Evolutionary conservation across 2,113 vertebrate genomes (phyloP).

Genomic region (Tamias sibiricus): DNA sequence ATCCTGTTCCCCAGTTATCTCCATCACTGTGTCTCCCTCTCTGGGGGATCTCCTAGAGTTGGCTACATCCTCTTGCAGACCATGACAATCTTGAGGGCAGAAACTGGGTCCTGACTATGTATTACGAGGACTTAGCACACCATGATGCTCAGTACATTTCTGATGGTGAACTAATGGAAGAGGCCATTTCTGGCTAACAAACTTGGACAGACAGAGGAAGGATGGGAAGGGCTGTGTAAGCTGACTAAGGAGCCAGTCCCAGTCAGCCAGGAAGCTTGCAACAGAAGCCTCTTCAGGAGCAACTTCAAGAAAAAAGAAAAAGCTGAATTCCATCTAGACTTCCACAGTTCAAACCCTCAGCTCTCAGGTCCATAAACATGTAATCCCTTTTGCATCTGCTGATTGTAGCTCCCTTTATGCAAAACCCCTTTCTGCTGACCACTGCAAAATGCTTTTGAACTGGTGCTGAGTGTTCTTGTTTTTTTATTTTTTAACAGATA

Average conservation of each 20-base stretch:
- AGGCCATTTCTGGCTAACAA: background rate
- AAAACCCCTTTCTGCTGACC: constrained; percentile 54
- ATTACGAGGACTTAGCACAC: background rate
- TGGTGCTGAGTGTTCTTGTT: background rate
- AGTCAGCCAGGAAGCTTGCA: background rate
- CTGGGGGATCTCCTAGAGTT: background rate
- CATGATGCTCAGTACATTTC: background rate
- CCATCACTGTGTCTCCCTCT: background rate
- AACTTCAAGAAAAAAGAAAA: background rate
- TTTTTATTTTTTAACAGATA: background rate
- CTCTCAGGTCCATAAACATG: background rate
- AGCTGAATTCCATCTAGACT: background rate
- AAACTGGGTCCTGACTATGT: background rate
- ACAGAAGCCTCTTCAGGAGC: background rate
- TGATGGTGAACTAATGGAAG: background rate
- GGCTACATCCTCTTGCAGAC: background rate
- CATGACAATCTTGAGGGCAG: background rate
- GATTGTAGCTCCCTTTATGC: background rate
- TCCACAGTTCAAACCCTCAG: background rate
- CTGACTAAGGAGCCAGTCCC: background rate
- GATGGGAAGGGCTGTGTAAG: background rate
- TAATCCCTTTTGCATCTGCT: background rate
- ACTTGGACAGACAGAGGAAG: background rate
- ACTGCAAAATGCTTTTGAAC: constrained; percentile 31
- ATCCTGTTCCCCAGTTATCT: background rate